Conservation (phyloP, 1,140 invertebrate species). For the Drosophila mayri region DNA sequence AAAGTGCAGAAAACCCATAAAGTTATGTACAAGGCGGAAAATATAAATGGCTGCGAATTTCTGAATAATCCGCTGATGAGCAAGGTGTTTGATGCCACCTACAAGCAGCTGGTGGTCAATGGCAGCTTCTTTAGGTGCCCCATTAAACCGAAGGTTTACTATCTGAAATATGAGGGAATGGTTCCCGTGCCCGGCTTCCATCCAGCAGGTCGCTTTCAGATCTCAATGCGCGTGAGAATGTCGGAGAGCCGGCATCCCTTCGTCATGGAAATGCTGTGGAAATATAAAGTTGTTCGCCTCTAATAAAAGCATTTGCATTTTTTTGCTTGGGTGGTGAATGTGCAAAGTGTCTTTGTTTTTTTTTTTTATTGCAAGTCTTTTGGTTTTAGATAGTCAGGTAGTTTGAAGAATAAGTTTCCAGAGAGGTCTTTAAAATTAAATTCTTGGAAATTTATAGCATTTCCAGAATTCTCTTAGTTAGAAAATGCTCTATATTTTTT, state of each 20-base stretch:
- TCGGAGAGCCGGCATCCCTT: conserved; percentile 10
- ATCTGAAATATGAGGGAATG: not conserved
- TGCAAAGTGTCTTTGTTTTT: conserved; percentile 44
- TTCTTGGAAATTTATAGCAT: not conserved
- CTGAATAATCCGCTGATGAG: conserved; percentile 28
- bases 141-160: conserved; percentile 43
- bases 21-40: conserved; percentile 32
- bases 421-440: not conserved
- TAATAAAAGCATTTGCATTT: conserved; percentile 57
- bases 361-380: not conserved
- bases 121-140: conserved; percentile 53
- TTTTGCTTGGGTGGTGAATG: not conserved
- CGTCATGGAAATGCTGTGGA: conserved; percentile 55
- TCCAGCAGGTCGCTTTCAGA: conserved; percentile 32
- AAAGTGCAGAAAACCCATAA: conserved; percentile 17
- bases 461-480: conserved; percentile 12
- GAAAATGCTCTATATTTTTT: too few species aligned
- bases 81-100: conserved; percentile 17
- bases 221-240: conserved; percentile 20
- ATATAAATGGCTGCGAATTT: conserved; percentile 50
- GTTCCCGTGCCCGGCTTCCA: conserved; percentile 7
- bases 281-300: conserved; percentile 35
- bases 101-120: conserved; percentile 49
- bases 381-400: not conserved
- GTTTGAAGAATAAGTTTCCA: not conserved